Evolutionary conservation across 2,888 invertebrate genomes (phyloP).

Genomic region (Agrotis exclamationis): DNA sequence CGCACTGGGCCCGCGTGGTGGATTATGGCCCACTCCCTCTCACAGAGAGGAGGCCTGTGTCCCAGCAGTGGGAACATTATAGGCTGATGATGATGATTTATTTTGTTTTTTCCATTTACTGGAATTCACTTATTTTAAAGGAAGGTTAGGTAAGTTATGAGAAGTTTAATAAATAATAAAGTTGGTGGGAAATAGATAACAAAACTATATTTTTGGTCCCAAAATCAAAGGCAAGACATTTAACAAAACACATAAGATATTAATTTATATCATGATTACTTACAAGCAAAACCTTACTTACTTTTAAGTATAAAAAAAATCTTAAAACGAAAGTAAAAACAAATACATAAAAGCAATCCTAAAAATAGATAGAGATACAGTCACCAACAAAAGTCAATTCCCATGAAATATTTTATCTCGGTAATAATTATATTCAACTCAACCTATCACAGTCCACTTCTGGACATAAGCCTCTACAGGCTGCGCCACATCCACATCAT

Average conservation of each 20-base stretch:
- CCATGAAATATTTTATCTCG: neutral
- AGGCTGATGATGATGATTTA: no score
- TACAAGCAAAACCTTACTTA: constrained; percentile 14
- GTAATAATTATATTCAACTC: neutral
- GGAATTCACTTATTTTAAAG: neutral
- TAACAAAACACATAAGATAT: constrained; percentile 5
- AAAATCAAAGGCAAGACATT: constrained; percentile 38
- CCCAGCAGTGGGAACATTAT: no score
- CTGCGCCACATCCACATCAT: no score
- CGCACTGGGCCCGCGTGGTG: no score
- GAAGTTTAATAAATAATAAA: neutral
- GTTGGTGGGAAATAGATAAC: neutral
- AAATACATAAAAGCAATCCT: neutral
- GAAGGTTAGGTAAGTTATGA: neutral
- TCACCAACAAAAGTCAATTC: constrained; percentile 15
- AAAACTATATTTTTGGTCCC: constrained; percentile 53
- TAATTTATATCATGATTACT: constrained; percentile 7
- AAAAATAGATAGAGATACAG: constrained; percentile 9
- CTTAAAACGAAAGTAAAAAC: constrained; percentile 16
- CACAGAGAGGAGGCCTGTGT: no score
- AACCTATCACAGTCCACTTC: no score
- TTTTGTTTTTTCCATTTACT: no score
- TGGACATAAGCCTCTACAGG: no score
- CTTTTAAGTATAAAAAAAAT: constrained; percentile 15
- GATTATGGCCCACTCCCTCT: no score